Evolutionary conservation across 2,797 vertebrate species (phyloP), one percentile per base, ranked within the genome.

Genomic region (Pempheris klunzingeri): DNA sequence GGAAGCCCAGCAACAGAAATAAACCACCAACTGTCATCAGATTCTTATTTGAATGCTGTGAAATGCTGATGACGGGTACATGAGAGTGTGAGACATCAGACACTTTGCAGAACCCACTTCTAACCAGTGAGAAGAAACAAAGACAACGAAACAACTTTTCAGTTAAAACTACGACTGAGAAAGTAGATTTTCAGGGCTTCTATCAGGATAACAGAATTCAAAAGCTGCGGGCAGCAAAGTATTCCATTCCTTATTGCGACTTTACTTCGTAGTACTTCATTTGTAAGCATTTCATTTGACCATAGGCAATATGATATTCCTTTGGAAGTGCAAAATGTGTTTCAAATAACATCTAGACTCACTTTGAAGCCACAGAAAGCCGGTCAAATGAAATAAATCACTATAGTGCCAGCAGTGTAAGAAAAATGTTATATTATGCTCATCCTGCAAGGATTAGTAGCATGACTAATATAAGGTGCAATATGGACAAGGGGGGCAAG

Each of bases 331-430:
- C 53, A 49, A 58, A 58, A 68, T 59, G 26, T 36, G 18, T 60
- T 67, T 50, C 20, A 46, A 71, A 55, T 67, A 55, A 36, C 14
- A 47, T 62, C 5, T 1, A 13, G 22, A 63, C 5, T 28, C 24
- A 24, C 34, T 24, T n/a, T 43, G 39, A 28, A 53, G 43, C 43
- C 39, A 22, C 39, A 64, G 30, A 68, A 67, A 39, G 18, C 20
- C 30, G n/a, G 53, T 78, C 34, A 70, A 43, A 22, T 63, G 5
- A 43, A 70, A 38, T 43, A 43, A 57, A 53, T 47, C 9, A 34
- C 41, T 46, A 8, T 28, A 49, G 47, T 52, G 7, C 7, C 50
- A 69, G 10, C 36, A 28, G 43, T 12, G 0, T 44, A 15, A 72
- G 30, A 15, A 20, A 49, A 18, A 26, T 32, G 59, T 71, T n/a